These are phyloP conservation scores for Motacilla alba DNA, from an alignment of 2,113 vertebrate species.

Conservation along the genomic window DNA sequence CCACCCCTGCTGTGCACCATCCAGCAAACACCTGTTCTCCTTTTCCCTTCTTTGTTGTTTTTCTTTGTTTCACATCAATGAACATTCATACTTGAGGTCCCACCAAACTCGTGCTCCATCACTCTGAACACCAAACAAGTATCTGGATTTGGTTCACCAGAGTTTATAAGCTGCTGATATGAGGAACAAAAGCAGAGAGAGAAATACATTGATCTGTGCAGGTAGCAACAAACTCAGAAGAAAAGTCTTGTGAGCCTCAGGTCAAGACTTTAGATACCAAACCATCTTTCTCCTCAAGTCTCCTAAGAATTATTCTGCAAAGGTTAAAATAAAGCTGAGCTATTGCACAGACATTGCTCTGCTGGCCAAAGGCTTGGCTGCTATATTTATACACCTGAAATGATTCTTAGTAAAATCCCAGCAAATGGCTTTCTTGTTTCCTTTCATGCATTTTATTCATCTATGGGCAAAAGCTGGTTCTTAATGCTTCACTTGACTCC, in stretches of 20 bases:
- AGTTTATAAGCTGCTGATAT: background rate
- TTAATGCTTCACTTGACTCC: background rate
- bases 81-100: background rate
- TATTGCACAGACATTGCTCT: background rate
- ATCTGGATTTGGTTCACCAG: background rate
- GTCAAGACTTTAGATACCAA: background rate
- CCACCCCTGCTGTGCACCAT: background rate
- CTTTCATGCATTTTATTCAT: background rate
- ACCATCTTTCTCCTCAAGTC: background rate
- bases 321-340: background rate
- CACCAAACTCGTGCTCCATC: background rate
- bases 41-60: background rate
- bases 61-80: background rate
- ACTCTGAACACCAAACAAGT: background rate
- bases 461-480: background rate
- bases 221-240: background rate
- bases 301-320: background rate
- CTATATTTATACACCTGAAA: background rate
- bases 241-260: background rate
- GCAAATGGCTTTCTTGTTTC: background rate
- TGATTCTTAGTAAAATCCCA: background rate
- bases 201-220: background rate
- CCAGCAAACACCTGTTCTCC: background rate
- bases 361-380: constrained; percentile 5
- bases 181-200: background rate